Percentiles rank a stretch among this genome's conserved stretches.
Conservation (phyloP, 37 sponge, comb jelly and placozoan species). For the Tethya wilhelma region DNA sequence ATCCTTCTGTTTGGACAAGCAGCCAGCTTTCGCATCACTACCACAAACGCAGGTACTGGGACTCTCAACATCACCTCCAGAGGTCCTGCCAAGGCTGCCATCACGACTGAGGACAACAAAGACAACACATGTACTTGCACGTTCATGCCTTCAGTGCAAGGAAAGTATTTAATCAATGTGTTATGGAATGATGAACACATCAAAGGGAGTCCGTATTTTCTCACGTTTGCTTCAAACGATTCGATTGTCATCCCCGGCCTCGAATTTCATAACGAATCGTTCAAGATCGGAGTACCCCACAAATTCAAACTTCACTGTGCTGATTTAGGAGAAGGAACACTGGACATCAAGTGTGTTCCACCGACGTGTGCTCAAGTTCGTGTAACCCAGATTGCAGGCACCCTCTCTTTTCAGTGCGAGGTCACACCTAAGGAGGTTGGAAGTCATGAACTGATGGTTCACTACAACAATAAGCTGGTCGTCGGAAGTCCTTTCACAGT, state of each 20-base stretch:
- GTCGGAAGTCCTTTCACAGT: slow-evolving; percentile 69
- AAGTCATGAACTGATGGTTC: not conserved
- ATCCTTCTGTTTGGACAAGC: slow-evolving; percentile 32
- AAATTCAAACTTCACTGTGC: slow-evolving; percentile 80
- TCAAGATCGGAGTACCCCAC: slow-evolving; percentile 64
- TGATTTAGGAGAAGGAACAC: slow-evolving; percentile 58
- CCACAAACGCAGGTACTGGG: slow-evolving; percentile 73
- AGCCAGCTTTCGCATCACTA: slow-evolving; percentile 59
- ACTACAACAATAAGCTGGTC: slow-evolving; percentile 7
- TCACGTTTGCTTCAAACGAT: slow-evolving; percentile 48
- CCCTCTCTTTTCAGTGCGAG: slow-evolving; percentile 15
- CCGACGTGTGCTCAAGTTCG: slow-evolving; percentile 32
- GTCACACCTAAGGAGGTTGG: slow-evolving; percentile 15
- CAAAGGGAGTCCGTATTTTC: slow-evolving; percentile 59
- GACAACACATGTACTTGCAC: slow-evolving; percentile 65
- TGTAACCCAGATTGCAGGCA: not conserved
- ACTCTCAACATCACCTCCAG: slow-evolving; percentile 77
- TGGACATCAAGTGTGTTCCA: slow-evolving; percentile 49
- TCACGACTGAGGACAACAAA: slow-evolving; percentile 53
- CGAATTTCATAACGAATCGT: slow-evolving; percentile 56
- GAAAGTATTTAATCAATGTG: slow-evolving; percentile 64
- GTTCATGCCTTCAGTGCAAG: slow-evolving; percentile 54
- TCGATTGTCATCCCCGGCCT: slow-evolving; percentile 59
- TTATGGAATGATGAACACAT: slow-evolving; percentile 74
- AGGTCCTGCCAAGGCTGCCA: slow-evolving; percentile 72